Evolutionary conservation across 2,113 vertebrate species (phyloP).

Genomic region (Gadus macrocephalus): DNA sequence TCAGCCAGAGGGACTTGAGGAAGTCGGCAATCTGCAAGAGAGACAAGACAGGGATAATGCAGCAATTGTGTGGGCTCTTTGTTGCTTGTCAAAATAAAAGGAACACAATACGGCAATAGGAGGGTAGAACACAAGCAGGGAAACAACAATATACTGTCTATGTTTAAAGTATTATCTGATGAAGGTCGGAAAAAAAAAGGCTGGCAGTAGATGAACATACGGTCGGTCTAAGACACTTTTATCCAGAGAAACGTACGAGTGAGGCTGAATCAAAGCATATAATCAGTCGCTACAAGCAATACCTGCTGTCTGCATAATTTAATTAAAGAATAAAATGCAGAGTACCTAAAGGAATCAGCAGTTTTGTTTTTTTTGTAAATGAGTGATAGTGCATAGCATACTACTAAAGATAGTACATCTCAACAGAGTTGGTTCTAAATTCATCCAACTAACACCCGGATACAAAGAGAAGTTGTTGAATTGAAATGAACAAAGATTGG

Average conservation of each 20-base stretch:
- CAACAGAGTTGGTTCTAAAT: too few species aligned
- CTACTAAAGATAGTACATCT: too few species aligned
- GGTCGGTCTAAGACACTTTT: neutral
- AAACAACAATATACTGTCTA: neutral
- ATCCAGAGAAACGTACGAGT: neutral
- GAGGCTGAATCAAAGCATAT: neutral
- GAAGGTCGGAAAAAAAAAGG: neutral
- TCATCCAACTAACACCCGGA: too few species aligned
- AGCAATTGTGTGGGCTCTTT: slow-evolving; percentile 30
- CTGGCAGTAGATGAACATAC: neutral
- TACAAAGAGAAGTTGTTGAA: too few species aligned
- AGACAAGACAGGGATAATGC: slow-evolving; percentile 19
- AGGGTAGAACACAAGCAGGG: neutral
- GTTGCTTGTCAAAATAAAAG: slow-evolving; percentile 13
- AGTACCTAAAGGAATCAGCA: too few species aligned
- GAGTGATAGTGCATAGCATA: neutral
- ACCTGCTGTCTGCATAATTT: too few species aligned
- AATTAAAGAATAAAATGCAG: too few species aligned
- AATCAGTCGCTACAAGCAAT: neutral
- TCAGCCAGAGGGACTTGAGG: slow-evolving; percentile 45
- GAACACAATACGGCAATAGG: neutral
- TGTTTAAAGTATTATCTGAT: neutral
- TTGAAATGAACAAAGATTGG: too few species aligned
- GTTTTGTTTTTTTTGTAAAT: neutral
- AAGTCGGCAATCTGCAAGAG: slow-evolving; percentile 67